Percentiles rank a stretch among this genome's conserved stretches.
Evolutionary conservation across 2,113 vertebrate species (phyloP).

Genomic region (Macrotus californicus): DNA sequence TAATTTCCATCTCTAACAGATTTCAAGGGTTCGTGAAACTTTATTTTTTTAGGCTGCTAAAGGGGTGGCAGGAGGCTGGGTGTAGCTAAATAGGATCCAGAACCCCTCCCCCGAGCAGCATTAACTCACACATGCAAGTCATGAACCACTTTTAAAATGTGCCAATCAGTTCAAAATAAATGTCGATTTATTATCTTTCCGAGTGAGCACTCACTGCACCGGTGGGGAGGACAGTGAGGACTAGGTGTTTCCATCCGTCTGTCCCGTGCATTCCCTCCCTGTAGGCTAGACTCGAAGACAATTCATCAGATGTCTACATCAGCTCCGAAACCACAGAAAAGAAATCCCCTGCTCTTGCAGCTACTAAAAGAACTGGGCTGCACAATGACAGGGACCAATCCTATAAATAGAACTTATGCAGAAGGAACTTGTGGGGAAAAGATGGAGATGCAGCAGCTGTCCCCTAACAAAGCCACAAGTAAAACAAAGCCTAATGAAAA

Average conservation of each 20-base stretch:
- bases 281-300: not conserved
- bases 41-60: conserved; percentile 3
- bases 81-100: not conserved
- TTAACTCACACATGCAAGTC: not conserved
- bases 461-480: conserved; percentile 12
- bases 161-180: not conserved
- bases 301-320: not conserved
- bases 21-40: not conserved
- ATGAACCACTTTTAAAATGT: not conserved
- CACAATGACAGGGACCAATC: not conserved
- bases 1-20: conserved; percentile 22
- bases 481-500: conserved; percentile 17
- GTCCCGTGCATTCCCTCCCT: not conserved
- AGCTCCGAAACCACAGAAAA: conserved; percentile 12
- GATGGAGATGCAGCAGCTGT: not conserved
- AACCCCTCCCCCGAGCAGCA: not conserved
- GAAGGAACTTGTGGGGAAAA: not conserved
- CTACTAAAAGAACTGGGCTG: not conserved
- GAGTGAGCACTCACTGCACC: not conserved
- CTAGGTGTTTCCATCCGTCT: not conserved
- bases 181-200: not conserved
- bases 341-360: not conserved
- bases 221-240: not conserved
- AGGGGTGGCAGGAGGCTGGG: not conserved
- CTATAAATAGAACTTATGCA: conserved; percentile 17